Evolutionary conservation across 37 sponge, comb jelly and placozoan genomes (phyloP).

Genomic region (Axinella damicornis): DNA sequence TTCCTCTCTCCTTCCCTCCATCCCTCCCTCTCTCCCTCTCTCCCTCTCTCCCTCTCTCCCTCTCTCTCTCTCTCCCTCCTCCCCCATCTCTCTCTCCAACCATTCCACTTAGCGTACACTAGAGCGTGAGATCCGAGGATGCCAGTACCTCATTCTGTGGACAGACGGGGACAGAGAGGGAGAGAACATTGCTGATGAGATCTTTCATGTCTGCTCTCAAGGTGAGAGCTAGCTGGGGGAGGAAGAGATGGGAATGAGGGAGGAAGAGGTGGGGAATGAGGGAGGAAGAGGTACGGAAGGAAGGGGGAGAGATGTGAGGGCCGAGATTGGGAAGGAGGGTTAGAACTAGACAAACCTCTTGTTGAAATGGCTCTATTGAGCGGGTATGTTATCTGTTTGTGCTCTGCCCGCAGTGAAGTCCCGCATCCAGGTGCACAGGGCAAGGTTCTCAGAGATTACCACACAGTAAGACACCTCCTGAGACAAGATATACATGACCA

Average conservation of each 20-base stretch:
- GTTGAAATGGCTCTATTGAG: too few species aligned
- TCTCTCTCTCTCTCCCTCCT: neutral
- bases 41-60: too few species aligned
- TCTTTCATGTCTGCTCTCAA: constrained; percentile 81
- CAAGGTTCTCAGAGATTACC: constrained; percentile 96
- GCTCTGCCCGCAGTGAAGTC: constrained; percentile 76
- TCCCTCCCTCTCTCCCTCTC: too few species aligned
- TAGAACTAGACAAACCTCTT: too few species aligned
- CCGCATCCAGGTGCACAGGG: constrained; percentile 86
- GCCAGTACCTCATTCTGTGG: constrained; percentile 91
- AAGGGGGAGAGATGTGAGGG: too few species aligned
- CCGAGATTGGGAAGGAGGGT: too few species aligned
- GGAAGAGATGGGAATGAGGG: too few species aligned
- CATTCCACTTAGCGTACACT: constrained; percentile 68
- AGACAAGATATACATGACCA: too few species aligned
- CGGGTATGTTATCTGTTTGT: too few species aligned
- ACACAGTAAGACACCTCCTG: constrained; percentile 77
- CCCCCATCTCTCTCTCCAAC: neutral
- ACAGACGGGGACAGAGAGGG: constrained; percentile 99
- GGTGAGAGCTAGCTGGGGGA: constrained; percentile 25
- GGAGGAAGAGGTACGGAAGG: too few species aligned
- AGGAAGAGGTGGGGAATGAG: too few species aligned
- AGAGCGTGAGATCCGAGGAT: constrained; percentile 78
- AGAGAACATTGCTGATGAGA: constrained; percentile 96
- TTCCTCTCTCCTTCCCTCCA: neutral